Evolutionary conservation across 1,140 invertebrate species (phyloP).

Genomic region (Daktulosphaira vitifoliae): DNA sequence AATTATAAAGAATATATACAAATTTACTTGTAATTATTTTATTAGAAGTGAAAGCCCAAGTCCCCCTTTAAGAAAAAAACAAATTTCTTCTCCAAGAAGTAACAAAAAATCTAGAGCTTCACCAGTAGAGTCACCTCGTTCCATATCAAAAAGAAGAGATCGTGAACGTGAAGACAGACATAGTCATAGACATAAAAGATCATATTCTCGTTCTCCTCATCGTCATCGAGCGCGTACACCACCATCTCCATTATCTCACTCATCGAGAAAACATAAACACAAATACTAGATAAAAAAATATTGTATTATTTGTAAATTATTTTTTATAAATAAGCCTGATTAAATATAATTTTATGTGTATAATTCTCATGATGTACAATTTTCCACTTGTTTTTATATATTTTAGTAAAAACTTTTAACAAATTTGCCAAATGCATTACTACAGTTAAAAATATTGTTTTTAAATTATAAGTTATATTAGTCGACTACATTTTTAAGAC

Average conservation of each 20-base stretch:
- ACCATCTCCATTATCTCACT: slow-evolving; percentile 14
- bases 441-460: too few species aligned
- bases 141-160: slow-evolving; percentile 18
- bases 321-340: too few species aligned
- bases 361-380: too few species aligned
- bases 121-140: slow-evolving; percentile 17
- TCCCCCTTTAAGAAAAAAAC: slow-evolving; percentile 18
- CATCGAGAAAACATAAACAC: slow-evolving; percentile 26
- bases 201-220: slow-evolving; percentile 26
- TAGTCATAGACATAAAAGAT: slow-evolving; percentile 19
- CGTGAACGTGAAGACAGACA: slow-evolving; percentile 25
- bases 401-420: too few species aligned
- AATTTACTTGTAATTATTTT: background rate
- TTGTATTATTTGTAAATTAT: background rate
- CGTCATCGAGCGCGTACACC: slow-evolving; percentile 13
- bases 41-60: slow-evolving; percentile 26
- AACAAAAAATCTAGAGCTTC: slow-evolving; percentile 25
- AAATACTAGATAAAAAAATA: slow-evolving; percentile 18
- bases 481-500: too few species aligned
- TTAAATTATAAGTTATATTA: too few species aligned
- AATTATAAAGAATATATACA: background rate
- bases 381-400: too few species aligned
- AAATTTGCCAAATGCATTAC: too few species aligned
- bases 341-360: too few species aligned
- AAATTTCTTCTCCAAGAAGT: slow-evolving; percentile 12